These are phyloP conservation scores for Heliconius aoede DNA, from an alignment of 2,888 invertebrate genomes.

Conservation along the genomic window DNA sequence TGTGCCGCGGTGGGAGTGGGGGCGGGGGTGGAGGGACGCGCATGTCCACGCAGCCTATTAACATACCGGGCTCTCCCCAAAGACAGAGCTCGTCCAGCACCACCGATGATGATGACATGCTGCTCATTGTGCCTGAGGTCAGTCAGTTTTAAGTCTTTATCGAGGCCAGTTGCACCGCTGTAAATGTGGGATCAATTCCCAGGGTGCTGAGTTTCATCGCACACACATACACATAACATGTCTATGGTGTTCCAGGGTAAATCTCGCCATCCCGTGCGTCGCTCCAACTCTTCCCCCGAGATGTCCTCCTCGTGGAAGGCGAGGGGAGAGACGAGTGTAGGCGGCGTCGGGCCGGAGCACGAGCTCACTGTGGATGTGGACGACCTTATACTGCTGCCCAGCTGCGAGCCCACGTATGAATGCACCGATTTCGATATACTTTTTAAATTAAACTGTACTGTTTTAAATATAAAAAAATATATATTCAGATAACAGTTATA, in stretches of 20 bases:
- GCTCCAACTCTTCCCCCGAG: conserved; percentile 96
- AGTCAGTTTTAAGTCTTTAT: background rate
- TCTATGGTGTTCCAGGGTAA: conserved; percentile 66
- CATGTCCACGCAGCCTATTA: conserved; percentile 83
- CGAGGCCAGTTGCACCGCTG: too few species aligned
- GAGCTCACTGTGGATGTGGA: conserved; percentile 47
- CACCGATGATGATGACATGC: conserved; percentile 79
- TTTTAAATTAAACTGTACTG: too few species aligned
- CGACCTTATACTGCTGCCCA: conserved; percentile 62
- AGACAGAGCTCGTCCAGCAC: conserved; percentile 73
- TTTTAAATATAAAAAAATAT: background rate
- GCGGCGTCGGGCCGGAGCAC: conserved; percentile 19
- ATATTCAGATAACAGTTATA: background rate
- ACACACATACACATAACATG: too few species aligned
- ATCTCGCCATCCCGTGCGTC: conserved; percentile 91
- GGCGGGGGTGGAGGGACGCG: conserved; percentile 28
- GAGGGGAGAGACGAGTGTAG: conserved; percentile 3
- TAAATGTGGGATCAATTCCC: too few species aligned
- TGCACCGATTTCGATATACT: too few species aligned
- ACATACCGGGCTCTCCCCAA: conserved; percentile 85
- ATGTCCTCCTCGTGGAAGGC: conserved; percentile 94
- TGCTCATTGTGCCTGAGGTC: conserved; percentile 71
- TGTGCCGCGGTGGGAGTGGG: conserved; percentile 41
- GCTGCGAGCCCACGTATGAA: conserved; percentile 67
- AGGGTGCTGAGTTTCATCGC: too few species aligned